A percentile compares a stretch with the other conserved stretches of the same genome.
phyloP scores from a whole-genome alignment of 2,797 vertebrate genomes.

The Sebastes hubbsi region DNA sequence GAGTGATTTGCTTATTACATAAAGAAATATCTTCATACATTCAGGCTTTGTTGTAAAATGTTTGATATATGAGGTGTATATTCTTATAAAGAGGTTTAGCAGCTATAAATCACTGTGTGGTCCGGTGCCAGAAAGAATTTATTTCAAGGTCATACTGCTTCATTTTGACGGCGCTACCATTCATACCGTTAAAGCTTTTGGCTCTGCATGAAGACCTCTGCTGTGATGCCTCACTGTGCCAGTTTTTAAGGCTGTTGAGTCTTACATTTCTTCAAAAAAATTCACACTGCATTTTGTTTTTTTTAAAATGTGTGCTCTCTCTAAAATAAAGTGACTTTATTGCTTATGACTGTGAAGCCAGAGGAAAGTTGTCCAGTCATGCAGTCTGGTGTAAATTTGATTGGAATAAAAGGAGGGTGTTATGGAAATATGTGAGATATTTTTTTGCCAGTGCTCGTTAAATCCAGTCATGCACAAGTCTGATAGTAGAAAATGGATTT shows the following conservation, averaged over 20 bases:
- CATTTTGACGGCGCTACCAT: constrained; percentile 12
- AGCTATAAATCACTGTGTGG: constrained; percentile 10
- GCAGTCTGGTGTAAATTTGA: constrained; percentile 3
- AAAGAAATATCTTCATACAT: not conserved
- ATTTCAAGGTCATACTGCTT: constrained; percentile 36
- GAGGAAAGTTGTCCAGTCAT: constrained; percentile 28
- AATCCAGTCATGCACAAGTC: not conserved
- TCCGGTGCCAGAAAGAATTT: constrained; percentile 4
- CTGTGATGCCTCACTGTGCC: not conserved
- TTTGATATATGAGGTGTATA: not conserved
- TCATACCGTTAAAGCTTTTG: constrained; percentile 6
- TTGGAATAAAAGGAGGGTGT: constrained; percentile 15
- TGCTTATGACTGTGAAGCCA: not conserved
- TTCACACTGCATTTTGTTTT: not conserved
- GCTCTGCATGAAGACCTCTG: not conserved
- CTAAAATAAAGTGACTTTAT: constrained; percentile 10
- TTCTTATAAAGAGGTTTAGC: not conserved
- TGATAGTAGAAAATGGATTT: fast-evolving
- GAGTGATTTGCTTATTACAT: not conserved
- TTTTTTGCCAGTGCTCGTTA: not conserved
- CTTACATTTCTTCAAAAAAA: not conserved
- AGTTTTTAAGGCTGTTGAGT: not conserved
- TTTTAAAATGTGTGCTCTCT: not conserved
- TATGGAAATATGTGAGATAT: not conserved
- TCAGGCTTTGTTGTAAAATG: not conserved